phyloP scores from a whole-genome alignment of 2,888 invertebrate genomes.

The Ypsolopha sequella region DNA sequence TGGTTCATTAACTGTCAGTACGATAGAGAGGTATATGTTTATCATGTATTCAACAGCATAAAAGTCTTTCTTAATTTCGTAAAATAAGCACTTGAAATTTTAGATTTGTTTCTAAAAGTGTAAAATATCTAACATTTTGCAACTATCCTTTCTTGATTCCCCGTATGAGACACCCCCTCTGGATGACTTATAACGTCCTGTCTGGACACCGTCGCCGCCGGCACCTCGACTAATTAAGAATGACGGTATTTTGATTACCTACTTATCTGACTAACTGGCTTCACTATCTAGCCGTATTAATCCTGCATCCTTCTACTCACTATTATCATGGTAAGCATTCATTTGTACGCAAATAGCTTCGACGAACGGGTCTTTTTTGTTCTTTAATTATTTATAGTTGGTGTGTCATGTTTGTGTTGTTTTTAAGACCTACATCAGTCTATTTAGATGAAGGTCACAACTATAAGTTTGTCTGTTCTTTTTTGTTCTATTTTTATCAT shows the following conservation, averaged over 20 bases:
- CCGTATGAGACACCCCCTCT: background rate
- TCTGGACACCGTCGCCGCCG: conserved; percentile 21
- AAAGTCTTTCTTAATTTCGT: no score
- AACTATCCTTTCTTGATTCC: background rate
- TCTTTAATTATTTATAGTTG: background rate
- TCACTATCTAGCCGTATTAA: conserved; percentile 42
- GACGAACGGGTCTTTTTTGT: conserved; percentile 4
- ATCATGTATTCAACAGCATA: no score
- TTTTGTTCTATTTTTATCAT: no score
- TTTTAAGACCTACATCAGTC: no score
- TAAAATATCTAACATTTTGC: no score
- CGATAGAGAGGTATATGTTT: no score
- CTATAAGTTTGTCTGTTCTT: no score
- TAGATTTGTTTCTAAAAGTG: no score
- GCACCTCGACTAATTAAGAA: conserved; percentile 52
- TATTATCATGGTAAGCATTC: conserved; percentile 45
- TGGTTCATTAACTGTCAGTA: no score
- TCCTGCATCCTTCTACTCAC: conserved; percentile 41
- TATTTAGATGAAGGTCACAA: no score
- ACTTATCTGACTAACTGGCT: conserved; percentile 49
- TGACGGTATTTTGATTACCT: conserved; percentile 63
- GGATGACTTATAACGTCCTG: conserved; percentile 2
- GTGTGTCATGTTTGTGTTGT: no score
- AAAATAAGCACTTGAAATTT: no score
- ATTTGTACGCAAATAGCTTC: conserved; percentile 31